Percentiles rank a stretch among this genome's conserved stretches.
Conservation (phyloP, 2,888 invertebrate species). For the Cataglyphis rosenhaueri region DNA sequence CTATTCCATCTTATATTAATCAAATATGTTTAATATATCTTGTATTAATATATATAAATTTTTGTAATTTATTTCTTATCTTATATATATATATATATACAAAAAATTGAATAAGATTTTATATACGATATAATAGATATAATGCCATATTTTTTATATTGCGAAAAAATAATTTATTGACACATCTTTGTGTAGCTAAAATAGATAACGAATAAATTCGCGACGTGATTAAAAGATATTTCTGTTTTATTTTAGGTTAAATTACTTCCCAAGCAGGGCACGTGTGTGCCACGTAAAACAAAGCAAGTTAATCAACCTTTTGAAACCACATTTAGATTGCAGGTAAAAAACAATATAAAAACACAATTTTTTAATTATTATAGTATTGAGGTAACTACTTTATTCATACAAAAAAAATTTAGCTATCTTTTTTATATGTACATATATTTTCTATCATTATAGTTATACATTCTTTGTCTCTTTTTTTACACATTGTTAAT, state of each 20-base stretch:
- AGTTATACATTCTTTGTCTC: background rate
- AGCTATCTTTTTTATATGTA: background rate
- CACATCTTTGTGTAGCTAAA: background rate
- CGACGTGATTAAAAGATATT: background rate
- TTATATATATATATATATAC: background rate
- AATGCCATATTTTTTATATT: background rate
- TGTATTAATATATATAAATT: background rate
- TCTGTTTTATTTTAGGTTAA: constrained; percentile 78
- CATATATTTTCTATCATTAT: background rate
- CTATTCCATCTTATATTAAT: too few relatives aligned
- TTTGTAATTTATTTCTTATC: background rate
- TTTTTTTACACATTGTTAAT: background rate
- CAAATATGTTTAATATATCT: background rate
- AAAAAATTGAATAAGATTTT: too few relatives aligned
- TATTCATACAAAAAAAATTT: background rate
- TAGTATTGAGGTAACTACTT: background rate
- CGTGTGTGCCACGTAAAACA: constrained; percentile 79
- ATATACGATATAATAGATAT: background rate
- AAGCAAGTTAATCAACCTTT: constrained; percentile 87
- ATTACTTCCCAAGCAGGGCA: constrained; percentile 83
- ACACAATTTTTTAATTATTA: background rate
- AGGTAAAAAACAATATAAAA: constrained; percentile 77
- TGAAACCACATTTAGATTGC: constrained; percentile 88
- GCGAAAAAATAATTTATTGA: background rate
- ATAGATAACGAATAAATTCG: background rate